Evolutionary conservation across 2,888 invertebrate species (phyloP), one percentile per base, ranked within the genome.

Genomic region (Anticlea derivata): DNA sequence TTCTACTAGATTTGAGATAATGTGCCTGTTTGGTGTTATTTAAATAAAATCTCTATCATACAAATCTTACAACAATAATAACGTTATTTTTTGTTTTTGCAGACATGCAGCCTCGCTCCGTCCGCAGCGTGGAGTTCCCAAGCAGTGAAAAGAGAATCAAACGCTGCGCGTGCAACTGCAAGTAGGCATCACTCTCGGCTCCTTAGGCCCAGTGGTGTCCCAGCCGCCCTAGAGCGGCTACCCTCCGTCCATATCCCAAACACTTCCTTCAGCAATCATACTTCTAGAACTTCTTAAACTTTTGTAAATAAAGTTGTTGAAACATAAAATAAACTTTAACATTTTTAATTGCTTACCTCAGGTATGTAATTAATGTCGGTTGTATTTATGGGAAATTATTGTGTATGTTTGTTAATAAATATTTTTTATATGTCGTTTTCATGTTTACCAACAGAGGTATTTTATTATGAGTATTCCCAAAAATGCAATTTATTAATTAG

Each of bases 61-160:
- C n/a, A n/a, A n/a, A n/a, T n/a, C n/a, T n/a, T n/a, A 17, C 17
- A 17, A 17, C 17, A 3, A 17, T 17, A n/a, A n/a, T 4, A 17
- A 17, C 17, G 6, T 7, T 35, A 23, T 3, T 2, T 2, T 4
- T 20, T 30, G 7, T 20, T 23, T 40, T 40, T 90, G 30, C 91
- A 96, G 96, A 94, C 78, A 94, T 96, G 74, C 96, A 96, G 80
- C 96, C 96, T 50, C 94, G 96, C 73, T 90, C 90, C 0, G 86
- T 90, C 2, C 94, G 94, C 69, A 93, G 93, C 74, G 91, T 92
- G 12, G 92, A 93, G 86, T 73, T 85, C 71, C 78, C 78, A 66
- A 89, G 90, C 62, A 89, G 88, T 45, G 92, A 93, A 67, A 94
- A 94, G 80, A 93, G 94, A 70, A 93, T 94, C 27, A 94, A 94